These are phyloP conservation scores for Celastrina argiolus DNA, from an alignment of 2,888 invertebrate species.

Conservation along the genomic window DNA sequence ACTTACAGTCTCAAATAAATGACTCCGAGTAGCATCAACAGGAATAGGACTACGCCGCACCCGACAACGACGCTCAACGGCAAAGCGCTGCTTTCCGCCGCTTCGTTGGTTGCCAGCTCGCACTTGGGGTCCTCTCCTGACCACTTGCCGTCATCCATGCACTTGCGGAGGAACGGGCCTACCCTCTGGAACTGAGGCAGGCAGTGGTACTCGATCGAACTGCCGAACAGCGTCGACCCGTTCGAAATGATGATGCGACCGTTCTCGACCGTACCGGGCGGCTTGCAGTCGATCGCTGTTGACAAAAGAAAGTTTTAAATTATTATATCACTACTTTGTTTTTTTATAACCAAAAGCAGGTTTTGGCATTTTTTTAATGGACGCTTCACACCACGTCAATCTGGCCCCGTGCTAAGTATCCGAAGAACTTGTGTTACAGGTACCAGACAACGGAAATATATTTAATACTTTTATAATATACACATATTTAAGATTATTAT, in stretches of 20 bases:
- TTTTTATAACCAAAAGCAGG: too few relatives aligned
- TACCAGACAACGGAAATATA: too few relatives aligned
- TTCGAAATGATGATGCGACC: constrained; percentile 92
- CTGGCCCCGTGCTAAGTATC: too few relatives aligned
- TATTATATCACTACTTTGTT: too few relatives aligned
- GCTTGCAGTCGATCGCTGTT: constrained; percentile 90
- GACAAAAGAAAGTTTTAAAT: constrained; percentile 12
- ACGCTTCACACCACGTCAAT: too few relatives aligned
- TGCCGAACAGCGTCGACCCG: constrained; percentile 88
- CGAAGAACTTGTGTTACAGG: too few relatives aligned
- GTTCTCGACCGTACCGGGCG: constrained; percentile 88
- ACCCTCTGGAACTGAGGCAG: constrained; percentile 89
- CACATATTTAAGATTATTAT: too few relatives aligned
- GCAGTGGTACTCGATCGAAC: constrained; percentile 93
- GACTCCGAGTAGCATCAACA: constrained; percentile 86
- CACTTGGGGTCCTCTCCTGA: constrained; percentile 92
- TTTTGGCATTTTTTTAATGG: too few relatives aligned
- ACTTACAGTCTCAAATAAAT: constrained; percentile 90
- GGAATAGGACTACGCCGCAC: constrained; percentile 87
- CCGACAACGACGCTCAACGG: constrained; percentile 91
- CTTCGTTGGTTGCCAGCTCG: constrained; percentile 83
- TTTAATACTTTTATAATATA: too few relatives aligned
- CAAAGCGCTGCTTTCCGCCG: constrained; percentile 83
- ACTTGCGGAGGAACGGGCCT: constrained; percentile 90
- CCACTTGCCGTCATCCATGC: constrained; percentile 90